Percentiles rank a stretch among this genome's conserved stretches.
phyloP scores from a whole-genome alignment of 2,113 vertebrate genomes.

The Bufo bufo region DNA sequence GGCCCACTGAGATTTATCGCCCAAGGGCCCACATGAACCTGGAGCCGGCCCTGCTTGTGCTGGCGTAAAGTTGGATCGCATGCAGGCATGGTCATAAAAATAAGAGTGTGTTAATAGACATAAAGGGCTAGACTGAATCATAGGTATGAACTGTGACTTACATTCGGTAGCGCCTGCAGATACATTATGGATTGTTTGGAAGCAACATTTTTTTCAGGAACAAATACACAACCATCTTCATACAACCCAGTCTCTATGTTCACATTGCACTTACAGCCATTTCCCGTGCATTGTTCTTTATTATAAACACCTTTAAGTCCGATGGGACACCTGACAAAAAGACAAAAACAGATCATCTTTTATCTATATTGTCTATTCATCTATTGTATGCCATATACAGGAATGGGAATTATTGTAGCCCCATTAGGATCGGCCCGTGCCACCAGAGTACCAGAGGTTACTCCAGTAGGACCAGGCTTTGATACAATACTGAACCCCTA shows the following conservation, averaged over 20 bases:
- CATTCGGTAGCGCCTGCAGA: slow-evolving; percentile 63
- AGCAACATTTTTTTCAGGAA: slow-evolving; percentile 63
- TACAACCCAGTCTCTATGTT: slow-evolving; percentile 56
- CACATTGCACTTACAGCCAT: slow-evolving; percentile 56
- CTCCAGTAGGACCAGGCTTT: neutral
- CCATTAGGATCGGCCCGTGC: neutral
- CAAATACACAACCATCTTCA: slow-evolving; percentile 67
- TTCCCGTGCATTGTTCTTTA: slow-evolving; percentile 35
- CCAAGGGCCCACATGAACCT: too few species aligned
- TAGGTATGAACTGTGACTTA: slow-evolving; percentile 61
- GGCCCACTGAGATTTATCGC: too few species aligned
- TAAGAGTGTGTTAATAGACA: neutral
- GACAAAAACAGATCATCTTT: neutral
- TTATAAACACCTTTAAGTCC: slow-evolving; percentile 58
- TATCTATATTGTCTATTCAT: neutral
- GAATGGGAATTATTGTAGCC: too few species aligned
- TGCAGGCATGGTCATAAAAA: too few species aligned
- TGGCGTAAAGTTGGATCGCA: neutral
- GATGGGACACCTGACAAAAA: slow-evolving; percentile 65
- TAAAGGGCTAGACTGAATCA: neutral
- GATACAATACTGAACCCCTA: too few species aligned
- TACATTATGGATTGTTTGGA: slow-evolving; percentile 68
- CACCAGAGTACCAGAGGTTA: neutral
- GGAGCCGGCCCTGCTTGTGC: neutral
- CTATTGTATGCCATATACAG: neutral